These are phyloP conservation scores for Xenotilapia caudafasciata DNA, from an alignment of 2,113 vertebrate species.

Conservation along the genomic window DNA sequence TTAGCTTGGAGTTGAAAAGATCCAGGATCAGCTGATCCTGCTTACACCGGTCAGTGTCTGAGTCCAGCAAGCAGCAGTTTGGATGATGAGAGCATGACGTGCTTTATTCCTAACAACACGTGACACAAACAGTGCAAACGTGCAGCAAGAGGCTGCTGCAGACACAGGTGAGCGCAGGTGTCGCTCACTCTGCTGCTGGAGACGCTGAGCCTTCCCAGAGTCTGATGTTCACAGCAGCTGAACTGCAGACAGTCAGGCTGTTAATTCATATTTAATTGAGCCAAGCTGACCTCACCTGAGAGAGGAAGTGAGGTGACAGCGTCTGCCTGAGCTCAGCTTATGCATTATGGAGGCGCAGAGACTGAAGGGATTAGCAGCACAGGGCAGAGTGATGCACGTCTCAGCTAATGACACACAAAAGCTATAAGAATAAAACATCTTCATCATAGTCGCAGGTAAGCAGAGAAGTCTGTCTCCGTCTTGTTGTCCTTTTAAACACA, in stretches of 20 bases:
- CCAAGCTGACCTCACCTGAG: not conserved
- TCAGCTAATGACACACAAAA: not conserved
- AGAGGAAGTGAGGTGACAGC: fast-evolving
- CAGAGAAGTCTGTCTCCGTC: no score
- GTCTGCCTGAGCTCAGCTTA: not conserved
- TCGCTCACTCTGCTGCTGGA: not conserved
- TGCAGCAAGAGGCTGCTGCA: fast-evolving
- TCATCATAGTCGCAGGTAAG: not conserved
- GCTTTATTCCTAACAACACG: not conserved
- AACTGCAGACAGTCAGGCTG: not conserved
- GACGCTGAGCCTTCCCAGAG: not conserved
- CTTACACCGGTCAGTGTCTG: not conserved
- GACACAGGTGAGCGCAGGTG: not conserved
- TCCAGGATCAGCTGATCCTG: not conserved
- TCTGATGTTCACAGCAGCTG: not conserved
- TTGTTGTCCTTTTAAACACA: not conserved
- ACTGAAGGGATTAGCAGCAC: not conserved
- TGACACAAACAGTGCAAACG: no score
- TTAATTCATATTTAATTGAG: not conserved
- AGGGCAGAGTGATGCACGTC: not conserved
- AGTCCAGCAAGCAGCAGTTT: not conserved
- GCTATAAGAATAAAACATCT: not conserved
- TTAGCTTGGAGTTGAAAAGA: not conserved
- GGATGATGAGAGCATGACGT: no score
- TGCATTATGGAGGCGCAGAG: not conserved